Percentiles rank a stretch among this genome's conserved stretches.
Evolutionary conservation across 2,797 vertebrate genomes (phyloP).

Genomic region (Intellagama lesueurii): DNA sequence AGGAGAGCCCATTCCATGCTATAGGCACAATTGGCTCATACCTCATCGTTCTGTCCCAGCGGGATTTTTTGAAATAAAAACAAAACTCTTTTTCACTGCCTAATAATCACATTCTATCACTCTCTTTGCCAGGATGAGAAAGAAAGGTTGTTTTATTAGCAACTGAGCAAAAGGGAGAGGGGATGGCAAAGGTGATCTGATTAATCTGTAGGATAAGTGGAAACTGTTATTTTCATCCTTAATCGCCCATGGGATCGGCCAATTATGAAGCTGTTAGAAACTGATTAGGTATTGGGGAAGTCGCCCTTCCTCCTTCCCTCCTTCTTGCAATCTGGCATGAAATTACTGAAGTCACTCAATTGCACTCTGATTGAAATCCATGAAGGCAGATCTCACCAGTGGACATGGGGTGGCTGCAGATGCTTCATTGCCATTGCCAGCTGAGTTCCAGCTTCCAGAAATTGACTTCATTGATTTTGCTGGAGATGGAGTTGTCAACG

Average conservation of each 20-base stretch:
- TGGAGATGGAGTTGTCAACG: constrained; percentile 54
- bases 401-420: constrained; percentile 57
- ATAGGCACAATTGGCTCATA: constrained; percentile 21
- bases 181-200: constrained; percentile 72
- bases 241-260: constrained; percentile 75
- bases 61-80: constrained; percentile 3
- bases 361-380: constrained; percentile 71
- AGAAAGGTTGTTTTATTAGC: constrained; percentile 61
- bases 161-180: constrained; percentile 66
- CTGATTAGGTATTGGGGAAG: constrained; percentile 71
- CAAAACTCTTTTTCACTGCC: background rate
- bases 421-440: constrained; percentile 62
- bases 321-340: constrained; percentile 71
- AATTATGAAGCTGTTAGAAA: constrained; percentile 77
- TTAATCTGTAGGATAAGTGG: constrained; percentile 74
- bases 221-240: constrained; percentile 79
- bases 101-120: constrained; percentile 60
- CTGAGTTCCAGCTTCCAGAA: constrained; percentile 51
- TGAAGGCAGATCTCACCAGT: constrained; percentile 63
- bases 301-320: constrained; percentile 69
- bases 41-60: constrained; percentile 31
- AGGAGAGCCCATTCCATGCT: background rate
- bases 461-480: constrained; percentile 70
- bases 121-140: constrained; percentile 55
- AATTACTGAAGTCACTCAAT: constrained; percentile 76